phyloP scores from a whole-genome alignment of 2,888 invertebrate genomes.

The Lithophane ornitopus region DNA sequence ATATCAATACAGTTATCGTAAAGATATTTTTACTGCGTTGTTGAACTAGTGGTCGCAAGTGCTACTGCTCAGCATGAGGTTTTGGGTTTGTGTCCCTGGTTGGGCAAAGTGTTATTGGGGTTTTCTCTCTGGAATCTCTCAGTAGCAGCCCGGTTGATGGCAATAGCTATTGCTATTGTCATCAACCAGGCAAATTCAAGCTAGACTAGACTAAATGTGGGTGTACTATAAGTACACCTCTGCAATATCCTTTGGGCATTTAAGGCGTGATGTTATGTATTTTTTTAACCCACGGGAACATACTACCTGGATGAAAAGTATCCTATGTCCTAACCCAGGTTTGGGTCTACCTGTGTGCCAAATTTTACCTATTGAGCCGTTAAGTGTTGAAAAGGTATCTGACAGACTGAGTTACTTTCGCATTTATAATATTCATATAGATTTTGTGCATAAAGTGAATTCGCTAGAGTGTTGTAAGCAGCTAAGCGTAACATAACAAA shows the following conservation, averaged over 20 bases:
- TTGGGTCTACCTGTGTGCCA: background rate
- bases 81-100: background rate
- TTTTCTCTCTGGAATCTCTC: too few relatives aligned
- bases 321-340: background rate
- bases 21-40: background rate
- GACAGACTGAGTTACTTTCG: background rate
- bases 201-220: background rate
- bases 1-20: too few relatives aligned
- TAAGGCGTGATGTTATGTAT: background rate
- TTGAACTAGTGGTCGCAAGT: background rate
- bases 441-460: background rate
- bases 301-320: background rate
- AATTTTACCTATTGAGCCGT: background rate
- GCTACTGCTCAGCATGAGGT: too few relatives aligned
- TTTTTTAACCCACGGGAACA: background rate
- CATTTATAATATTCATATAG: background rate
- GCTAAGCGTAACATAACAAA: background rate
- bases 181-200: too few relatives aligned
- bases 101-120: too few relatives aligned
- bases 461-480: conserved; percentile 14
- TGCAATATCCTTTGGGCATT: background rate
- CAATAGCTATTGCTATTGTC: too few relatives aligned
- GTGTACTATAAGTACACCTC: background rate
- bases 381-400: background rate
- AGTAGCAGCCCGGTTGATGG: background rate